Evolutionary conservation across 2,113 vertebrate genomes (phyloP), one percentile per base, ranked within the genome.

Genomic region (Phoxinus phoxinus): DNA sequence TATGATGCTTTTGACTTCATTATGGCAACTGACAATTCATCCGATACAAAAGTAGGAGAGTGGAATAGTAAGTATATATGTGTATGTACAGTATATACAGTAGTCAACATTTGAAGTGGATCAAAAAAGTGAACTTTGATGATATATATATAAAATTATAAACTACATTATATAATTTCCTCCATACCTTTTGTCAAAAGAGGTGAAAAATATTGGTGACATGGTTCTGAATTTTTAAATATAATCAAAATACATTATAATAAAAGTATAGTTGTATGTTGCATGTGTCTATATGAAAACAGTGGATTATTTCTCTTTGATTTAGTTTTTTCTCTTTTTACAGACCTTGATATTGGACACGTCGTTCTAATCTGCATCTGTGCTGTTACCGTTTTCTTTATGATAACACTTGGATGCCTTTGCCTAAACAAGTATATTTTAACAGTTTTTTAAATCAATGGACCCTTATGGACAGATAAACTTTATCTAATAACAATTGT

Each of bases 401-500:
- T 88, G 37, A 0, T 44, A 2, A 30, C 91, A 63, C 53, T 93
- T 59, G 88, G 87, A 10, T 1, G 79, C 17, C 1, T 92, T 32
- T 91, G 86, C 61, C 2, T 93, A 19, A 90, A 27, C 78, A 94
- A 91, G 94, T 94, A 92, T 25, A 3, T 81, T 79, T 80, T 35
- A 71, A 73, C 11, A 17, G 5, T 5, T 37, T 71, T 71, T 51
- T 6, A 2, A 0, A 51, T 51, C 48, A 51, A 51, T 51, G 48
- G 48, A 17, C 48, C 48, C 48, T 17, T 17, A 17, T 17, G 44
- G 44, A 46, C 11, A 0, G 48, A 51, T 51, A 5, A 51, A 51
- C 15, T 51, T 51, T 7, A 15, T 30, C 12, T 65, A 7, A 65
- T 63, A 15, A 2, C 0, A 65, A 25, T 30, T 63, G 2, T 67